A percentile compares a stretch with the other conserved stretches of the same genome.
Evolutionary conservation across 64 coral and sea anemone species (phyloP).

Genomic region (Cladopsammia gracilis): DNA sequence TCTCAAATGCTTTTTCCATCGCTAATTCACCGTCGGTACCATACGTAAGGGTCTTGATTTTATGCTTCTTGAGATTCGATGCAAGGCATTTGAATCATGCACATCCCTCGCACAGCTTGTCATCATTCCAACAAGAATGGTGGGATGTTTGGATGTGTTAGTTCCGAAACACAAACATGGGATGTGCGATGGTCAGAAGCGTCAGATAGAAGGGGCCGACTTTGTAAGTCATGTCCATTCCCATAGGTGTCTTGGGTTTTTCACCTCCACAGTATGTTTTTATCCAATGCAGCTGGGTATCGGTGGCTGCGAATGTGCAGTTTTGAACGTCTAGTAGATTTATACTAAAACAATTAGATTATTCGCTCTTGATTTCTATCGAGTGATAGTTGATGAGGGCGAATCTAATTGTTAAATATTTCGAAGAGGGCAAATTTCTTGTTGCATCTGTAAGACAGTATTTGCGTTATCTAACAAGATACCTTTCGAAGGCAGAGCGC

Average conservation of each 20-base stretch:
- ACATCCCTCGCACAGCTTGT: constrained; percentile 53
- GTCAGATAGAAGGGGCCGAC: constrained; percentile 71
- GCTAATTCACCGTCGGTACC: constrained; percentile 62
- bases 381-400: too few species aligned
- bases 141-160: constrained; percentile 53
- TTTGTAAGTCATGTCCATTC: constrained; percentile 74
- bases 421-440: too few species aligned
- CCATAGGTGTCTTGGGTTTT: constrained; percentile 49
- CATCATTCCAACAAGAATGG: constrained; percentile 64
- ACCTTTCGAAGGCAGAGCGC: too few species aligned
- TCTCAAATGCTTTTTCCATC: constrained; percentile 71
- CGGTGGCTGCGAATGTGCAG: constrained; percentile 72
- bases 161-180: constrained; percentile 72
- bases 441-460: too few species aligned
- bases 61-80: constrained; percentile 29
- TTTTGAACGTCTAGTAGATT: too few species aligned
- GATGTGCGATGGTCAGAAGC: constrained; percentile 63
- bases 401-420: too few species aligned
- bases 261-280: constrained; percentile 63
- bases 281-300: constrained; percentile 67
- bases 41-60: constrained; percentile 33
- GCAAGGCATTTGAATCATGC: constrained; percentile 64
- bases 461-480: too few species aligned
- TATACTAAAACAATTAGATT: too few species aligned
- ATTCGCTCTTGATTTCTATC: too few species aligned